Evolutionary conservation across 2,113 vertebrate species (phyloP).

Genomic region (Pithys albifrons): DNA sequence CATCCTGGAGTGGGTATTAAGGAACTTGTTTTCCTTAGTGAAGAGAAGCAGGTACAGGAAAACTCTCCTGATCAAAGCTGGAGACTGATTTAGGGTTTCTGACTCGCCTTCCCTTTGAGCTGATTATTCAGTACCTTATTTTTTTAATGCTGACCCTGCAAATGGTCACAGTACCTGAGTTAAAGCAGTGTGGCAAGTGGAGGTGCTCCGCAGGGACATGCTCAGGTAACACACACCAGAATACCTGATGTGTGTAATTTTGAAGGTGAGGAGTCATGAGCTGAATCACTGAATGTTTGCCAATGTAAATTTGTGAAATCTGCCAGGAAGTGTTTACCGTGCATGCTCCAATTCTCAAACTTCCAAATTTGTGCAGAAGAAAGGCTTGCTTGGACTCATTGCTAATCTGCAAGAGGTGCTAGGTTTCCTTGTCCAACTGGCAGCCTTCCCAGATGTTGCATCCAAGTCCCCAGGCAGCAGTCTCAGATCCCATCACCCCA

Average conservation of each 20-base stretch:
- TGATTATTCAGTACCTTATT: background rate
- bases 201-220: background rate
- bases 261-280: background rate
- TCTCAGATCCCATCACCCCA: background rate
- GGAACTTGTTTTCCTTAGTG: background rate
- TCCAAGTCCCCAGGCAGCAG: background rate
- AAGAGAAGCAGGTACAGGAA: background rate
- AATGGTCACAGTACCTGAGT: rapidly evolving
- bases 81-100: background rate
- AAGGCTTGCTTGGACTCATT: background rate
- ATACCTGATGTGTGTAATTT: background rate
- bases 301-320: background rate
- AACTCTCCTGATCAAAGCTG: background rate
- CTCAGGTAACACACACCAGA: background rate
- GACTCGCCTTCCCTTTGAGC: background rate
- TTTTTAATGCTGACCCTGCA: background rate
- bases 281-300: background rate
- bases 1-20: background rate
- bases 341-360: background rate
- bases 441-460: background rate
- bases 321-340: background rate
- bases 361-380: conserved; percentile 2
- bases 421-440: background rate
- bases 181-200: background rate
- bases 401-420: background rate